Percentiles rank a stretch among this genome's conserved stretches.
Conservation (phyloP, 2,113 vertebrate genomes). For the Grus americana region DNA sequence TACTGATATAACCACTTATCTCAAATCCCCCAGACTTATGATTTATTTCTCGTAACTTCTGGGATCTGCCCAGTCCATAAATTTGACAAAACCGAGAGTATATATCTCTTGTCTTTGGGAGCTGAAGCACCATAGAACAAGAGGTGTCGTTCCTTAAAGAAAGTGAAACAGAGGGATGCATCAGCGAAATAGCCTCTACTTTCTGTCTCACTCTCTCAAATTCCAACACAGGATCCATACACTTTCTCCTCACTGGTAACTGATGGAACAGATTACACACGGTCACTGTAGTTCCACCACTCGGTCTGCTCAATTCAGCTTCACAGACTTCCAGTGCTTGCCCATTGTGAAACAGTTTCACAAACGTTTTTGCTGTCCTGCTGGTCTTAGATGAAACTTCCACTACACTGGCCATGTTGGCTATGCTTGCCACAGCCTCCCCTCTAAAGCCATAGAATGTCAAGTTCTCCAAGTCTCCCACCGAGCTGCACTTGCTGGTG, state of each 20-base stretch:
- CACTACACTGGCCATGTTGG: slow-evolving; percentile 81
- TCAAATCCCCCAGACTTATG: slow-evolving; percentile 80
- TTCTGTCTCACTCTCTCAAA: slow-evolving; percentile 88
- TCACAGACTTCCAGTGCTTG: slow-evolving; percentile 79
- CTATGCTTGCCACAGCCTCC: slow-evolving; percentile 91
- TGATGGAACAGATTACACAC: slow-evolving; percentile 90
- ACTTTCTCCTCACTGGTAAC: slow-evolving; percentile 89
- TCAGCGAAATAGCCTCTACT: slow-evolving; percentile 87
- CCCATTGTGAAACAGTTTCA: slow-evolving; percentile 87
- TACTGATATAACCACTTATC: slow-evolving; percentile 84
- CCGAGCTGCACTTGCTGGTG: slow-evolving; percentile 88
- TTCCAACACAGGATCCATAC: slow-evolving; percentile 84
- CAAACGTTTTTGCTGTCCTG: slow-evolving; percentile 81
- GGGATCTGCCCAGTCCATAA: slow-evolving; percentile 81
- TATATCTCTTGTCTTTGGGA: slow-evolving; percentile 85
- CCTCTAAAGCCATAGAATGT: slow-evolving; percentile 90
- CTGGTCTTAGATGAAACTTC: slow-evolving; percentile 87
- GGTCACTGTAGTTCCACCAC: slow-evolving; percentile 86
- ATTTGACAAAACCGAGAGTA: slow-evolving; percentile 93
- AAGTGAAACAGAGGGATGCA: slow-evolving; percentile 91
- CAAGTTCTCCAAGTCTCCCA: slow-evolving; percentile 86
- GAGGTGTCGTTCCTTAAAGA: slow-evolving; percentile 88
- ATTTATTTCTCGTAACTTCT: slow-evolving; percentile 85
- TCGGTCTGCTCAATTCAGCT: slow-evolving; percentile 80
- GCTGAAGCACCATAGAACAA: slow-evolving; percentile 87